phyloP scores from a whole-genome alignment of 1,140 invertebrate species.

The Drosophila lacertosa region DNA sequence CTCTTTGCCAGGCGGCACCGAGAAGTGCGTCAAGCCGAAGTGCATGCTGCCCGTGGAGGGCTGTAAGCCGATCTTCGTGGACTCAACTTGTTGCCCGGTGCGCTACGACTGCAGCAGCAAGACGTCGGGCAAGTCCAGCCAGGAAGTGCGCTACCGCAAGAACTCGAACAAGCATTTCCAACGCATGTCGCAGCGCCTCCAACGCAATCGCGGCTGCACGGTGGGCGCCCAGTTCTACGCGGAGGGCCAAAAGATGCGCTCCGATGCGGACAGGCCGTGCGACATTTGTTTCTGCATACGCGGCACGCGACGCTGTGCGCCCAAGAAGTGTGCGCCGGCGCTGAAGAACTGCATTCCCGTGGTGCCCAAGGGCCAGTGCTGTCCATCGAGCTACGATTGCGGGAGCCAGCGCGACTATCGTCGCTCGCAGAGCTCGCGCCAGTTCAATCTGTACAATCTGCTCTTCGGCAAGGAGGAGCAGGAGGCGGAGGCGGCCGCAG shows the following conservation, averaged over 20 bases:
- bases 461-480: slow-evolving; percentile 79
- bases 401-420: slow-evolving; percentile 85
- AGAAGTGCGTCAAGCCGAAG: slow-evolving; percentile 91
- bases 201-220: slow-evolving; percentile 86
- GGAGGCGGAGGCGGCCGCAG: slow-evolving; percentile 34
- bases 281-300: slow-evolving; percentile 93
- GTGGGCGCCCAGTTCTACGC: slow-evolving; percentile 87
- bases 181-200: slow-evolving; percentile 73
- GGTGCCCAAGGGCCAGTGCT: slow-evolving; percentile 91
- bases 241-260: slow-evolving; percentile 90
- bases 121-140: slow-evolving; percentile 77
- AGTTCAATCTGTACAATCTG: slow-evolving; percentile 81
- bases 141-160: slow-evolving; percentile 70
- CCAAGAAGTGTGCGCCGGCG: slow-evolving; percentile 89
- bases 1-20: slow-evolving; percentile 85
- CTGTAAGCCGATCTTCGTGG: slow-evolving; percentile 88
- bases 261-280: slow-evolving; percentile 87
- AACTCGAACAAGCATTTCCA: slow-evolving; percentile 79
- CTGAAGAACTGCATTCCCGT: slow-evolving; percentile 91
- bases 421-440: slow-evolving; percentile 63
- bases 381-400: slow-evolving; percentile 93
- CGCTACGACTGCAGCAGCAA: slow-evolving; percentile 91
- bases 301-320: slow-evolving; percentile 89
- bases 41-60: slow-evolving; percentile 91
- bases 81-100: slow-evolving; percentile 92